These are phyloP conservation scores for Ruditapes philippinarum DNA, from an alignment of 1,140 invertebrate genomes.

Conservation along the genomic window DNA sequence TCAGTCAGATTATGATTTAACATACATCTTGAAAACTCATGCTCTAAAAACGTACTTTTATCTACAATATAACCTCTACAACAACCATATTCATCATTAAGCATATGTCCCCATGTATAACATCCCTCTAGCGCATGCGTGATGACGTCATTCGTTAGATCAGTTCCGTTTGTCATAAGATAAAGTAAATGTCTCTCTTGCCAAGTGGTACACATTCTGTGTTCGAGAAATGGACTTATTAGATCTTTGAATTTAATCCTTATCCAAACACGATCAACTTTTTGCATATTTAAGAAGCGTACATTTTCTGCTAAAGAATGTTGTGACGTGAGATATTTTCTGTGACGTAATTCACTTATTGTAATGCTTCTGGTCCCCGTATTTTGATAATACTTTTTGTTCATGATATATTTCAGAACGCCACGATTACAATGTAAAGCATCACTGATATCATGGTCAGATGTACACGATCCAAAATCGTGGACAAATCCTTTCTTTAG, in stretches of 20 bases:
- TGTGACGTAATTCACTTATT: background rate
- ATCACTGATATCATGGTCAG: background rate
- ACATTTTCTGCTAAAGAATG: background rate
- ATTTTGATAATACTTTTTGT: background rate
- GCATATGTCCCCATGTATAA: background rate
- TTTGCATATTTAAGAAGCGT: background rate
- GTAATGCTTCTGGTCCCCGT: background rate
- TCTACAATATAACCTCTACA: background rate
- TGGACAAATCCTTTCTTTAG: background rate
- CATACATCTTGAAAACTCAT: background rate
- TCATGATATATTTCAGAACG: background rate
- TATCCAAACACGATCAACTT: background rate
- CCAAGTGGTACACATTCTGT: background rate
- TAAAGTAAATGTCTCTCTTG: background rate
- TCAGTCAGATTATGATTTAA: background rate
- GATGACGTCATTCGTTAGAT: background rate
- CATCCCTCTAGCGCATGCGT: background rate
- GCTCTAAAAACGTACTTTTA: background rate
- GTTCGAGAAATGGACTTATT: background rate
- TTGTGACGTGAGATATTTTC: background rate
- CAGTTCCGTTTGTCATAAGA: background rate
- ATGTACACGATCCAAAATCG: background rate
- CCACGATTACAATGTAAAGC: background rate
- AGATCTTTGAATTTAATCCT: background rate
- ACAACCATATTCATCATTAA: background rate